phyloP scores from a whole-genome alignment of 2,888 invertebrate genomes.

The Cryptops parisi region DNA sequence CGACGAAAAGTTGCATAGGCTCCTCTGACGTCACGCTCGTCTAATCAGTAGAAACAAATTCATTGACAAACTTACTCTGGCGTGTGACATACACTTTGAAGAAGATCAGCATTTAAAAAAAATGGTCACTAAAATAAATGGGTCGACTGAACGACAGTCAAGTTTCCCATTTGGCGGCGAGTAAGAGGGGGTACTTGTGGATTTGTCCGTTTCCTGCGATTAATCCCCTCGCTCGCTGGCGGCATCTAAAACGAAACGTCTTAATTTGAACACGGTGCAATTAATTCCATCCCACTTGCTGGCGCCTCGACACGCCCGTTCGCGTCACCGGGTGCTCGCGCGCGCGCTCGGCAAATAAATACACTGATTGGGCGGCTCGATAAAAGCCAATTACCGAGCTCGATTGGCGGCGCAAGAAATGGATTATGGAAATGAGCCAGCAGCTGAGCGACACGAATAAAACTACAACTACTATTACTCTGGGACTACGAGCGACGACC shows the following conservation, averaged over 20 bases:
- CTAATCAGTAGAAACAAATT: too few species aligned
- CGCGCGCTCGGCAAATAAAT: neutral
- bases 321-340: neutral
- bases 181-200: too few species aligned
- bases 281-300: constrained; percentile 11
- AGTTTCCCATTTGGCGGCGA: too few species aligned
- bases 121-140: too few species aligned
- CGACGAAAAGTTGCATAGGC: too few species aligned
- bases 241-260: constrained; percentile 11
- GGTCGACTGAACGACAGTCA: too few species aligned
- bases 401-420: constrained; percentile 7
- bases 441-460: neutral
- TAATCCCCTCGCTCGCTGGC: neutral
- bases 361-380: constrained; percentile 8
- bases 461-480: too few species aligned
- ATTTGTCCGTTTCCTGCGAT: neutral
- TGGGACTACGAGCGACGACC: too few species aligned
- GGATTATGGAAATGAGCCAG: constrained; percentile 3
- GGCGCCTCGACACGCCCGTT: neutral
- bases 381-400: constrained; percentile 9
- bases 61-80: too few species aligned
- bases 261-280: constrained; percentile 11
- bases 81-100: too few species aligned
- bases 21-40: too few species aligned
- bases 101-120: too few species aligned